Conservation (phyloP, 2,113 vertebrate genomes). For the Ictidomys tridecemlineatus region DNA sequence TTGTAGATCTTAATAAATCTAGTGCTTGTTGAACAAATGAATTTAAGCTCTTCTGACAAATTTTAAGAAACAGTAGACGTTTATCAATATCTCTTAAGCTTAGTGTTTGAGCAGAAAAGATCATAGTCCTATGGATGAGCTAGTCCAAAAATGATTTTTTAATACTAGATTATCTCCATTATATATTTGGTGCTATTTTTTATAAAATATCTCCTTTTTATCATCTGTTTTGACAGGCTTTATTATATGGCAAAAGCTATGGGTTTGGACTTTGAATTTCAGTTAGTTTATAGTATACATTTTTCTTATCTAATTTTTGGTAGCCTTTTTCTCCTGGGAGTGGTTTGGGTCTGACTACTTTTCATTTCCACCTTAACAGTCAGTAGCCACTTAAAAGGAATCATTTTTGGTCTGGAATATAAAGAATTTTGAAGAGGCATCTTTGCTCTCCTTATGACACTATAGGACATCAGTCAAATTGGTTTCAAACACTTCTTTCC, state of each 20-base stretch:
- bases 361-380: slow-evolving; percentile 66
- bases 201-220: slow-evolving; percentile 47
- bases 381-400: slow-evolving; percentile 46
- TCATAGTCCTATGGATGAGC: not conserved
- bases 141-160: slow-evolving; percentile 13
- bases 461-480: slow-evolving; percentile 30
- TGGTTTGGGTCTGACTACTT: slow-evolving; percentile 74
- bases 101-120: slow-evolving; percentile 3
- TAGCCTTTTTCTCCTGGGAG: slow-evolving; percentile 58
- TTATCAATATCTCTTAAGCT: not conserved
- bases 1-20: slow-evolving; percentile 54
- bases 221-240: slow-evolving; percentile 52
- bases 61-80: slow-evolving; percentile 12
- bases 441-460: not conserved
- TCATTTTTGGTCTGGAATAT: slow-evolving; percentile 36
- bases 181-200: slow-evolving; percentile 53
- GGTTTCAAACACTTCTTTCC: slow-evolving; percentile 63
- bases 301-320: slow-evolving; percentile 77
- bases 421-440: slow-evolving; percentile 45
- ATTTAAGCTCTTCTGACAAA: not conserved
- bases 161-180: slow-evolving; percentile 48
- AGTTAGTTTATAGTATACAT: slow-evolving; percentile 73
- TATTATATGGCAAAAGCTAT: slow-evolving; percentile 21
- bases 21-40: slow-evolving; percentile 24
- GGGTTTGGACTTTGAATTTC: slow-evolving; percentile 69